Conservation (phyloP, 2,797 vertebrate genomes). For the Alcedo atthis region DNA sequence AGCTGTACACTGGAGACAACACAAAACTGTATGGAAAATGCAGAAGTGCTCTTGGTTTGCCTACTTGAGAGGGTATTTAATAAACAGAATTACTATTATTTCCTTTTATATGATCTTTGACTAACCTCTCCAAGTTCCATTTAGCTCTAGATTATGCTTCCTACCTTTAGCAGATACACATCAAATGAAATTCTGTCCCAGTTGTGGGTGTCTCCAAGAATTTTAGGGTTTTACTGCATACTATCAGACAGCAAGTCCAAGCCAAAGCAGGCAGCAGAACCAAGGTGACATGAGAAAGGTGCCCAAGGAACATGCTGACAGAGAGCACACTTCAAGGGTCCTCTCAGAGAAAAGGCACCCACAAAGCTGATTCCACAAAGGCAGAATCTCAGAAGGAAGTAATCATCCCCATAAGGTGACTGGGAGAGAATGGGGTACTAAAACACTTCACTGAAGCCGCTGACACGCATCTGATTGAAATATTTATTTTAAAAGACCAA, state of each 20-base stretch:
- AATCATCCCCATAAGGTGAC: rapidly evolving
- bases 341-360: neutral
- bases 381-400: neutral
- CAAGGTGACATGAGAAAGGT: neutral
- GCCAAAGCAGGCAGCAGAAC: neutral
- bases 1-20: neutral
- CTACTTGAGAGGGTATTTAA: neutral
- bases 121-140: neutral
- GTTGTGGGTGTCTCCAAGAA: neutral
- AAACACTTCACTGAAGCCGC: neutral
- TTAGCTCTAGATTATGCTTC: neutral
- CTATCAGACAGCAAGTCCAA: neutral
- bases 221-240: neutral
- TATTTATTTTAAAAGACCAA: neutral
- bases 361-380: neutral
- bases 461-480: rapidly evolving
- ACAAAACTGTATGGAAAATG: neutral
- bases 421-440: neutral
- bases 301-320: neutral
- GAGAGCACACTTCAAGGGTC: neutral
- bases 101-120: neutral
- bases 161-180: neutral
- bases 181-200: neutral
- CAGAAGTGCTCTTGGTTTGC: neutral
- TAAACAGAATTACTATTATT: neutral